Evolutionary conservation across 1,140 invertebrate species (phyloP), one percentile per base, ranked within the genome.

Genomic region (Drosophila ogumai): DNA sequence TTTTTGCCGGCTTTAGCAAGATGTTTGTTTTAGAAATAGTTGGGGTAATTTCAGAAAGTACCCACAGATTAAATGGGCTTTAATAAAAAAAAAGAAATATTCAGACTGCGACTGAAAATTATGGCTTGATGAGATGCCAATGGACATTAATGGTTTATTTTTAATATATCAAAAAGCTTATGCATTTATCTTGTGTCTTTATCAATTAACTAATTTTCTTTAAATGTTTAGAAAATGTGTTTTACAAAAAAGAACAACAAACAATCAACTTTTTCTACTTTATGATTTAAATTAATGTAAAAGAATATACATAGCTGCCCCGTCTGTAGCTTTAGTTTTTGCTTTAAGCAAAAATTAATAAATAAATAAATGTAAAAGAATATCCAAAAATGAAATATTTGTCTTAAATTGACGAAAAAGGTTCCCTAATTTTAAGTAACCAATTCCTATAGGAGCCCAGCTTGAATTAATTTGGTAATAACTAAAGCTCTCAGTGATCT

Each of bases 11-110:
- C 47, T 59, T 50, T 10, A 19, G 6, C 49, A 43, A 47, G 19
- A 22, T 67, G 61, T 79, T 65, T 68, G 38, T 9, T 31, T 41
- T 46, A 38, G 43, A 60, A 78, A 78, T 85, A 50, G 75, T 66
- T 69, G 34, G 15, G 28, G 19, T 55, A 54, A 56, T 44, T 57
- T 40, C 15, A 8, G 3, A 41, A 60, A 61, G 55, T 61, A 76
- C 40, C 17, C 1, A 3, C 50, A 38, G n/a, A 43, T 38, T 71
- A 54, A n/a, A 12, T 15, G 5, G 17, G 13, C 36, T 56, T 32
- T 40, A 3, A n/a, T 28, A n/a, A 13, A 34, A 13, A 34, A 34
- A 6, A 10, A 28, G 6, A 2, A 15, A 47, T 47, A 25, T 17
- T 22, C 10, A n/a, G 36, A 10, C 41, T 36, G 12, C 2, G 1